Evolutionary conservation across 2,888 invertebrate species (phyloP).

Genomic region (Colostygia pectinataria): DNA sequence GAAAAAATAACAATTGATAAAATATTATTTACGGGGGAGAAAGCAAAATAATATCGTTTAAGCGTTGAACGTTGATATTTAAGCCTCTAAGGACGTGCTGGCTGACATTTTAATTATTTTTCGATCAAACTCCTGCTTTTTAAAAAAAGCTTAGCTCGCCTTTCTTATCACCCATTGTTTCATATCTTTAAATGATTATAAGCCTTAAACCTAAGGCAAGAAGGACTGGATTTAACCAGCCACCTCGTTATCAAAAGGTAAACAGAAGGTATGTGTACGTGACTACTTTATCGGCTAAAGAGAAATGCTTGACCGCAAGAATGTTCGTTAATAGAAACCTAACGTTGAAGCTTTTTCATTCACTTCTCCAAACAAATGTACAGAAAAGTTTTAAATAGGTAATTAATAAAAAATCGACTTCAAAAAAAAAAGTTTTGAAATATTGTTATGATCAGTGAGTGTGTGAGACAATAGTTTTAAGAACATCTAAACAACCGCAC

Average conservation of each 20-base stretch:
- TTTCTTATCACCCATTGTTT: conserved; percentile 45
- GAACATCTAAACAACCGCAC: too few relatives aligned
- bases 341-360: too few relatives aligned
- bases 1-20: background rate
- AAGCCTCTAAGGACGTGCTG: background rate
- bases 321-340: background rate
- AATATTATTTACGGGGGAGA: background rate
- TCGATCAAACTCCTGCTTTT: conserved; percentile 3
- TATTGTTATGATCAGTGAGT: too few relatives aligned
- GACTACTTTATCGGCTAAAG: conserved; percentile 27
- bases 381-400: background rate
- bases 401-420: too few relatives aligned
- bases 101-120: conserved; percentile 7
- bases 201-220: background rate
- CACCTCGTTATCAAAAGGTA: conserved; percentile 39
- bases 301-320: conserved; percentile 2
- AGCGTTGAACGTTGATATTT: background rate
- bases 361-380: too few relatives aligned
- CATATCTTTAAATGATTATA: conserved; percentile 18
- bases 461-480: too few relatives aligned
- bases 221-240: conserved; percentile 4
- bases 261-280: conserved; percentile 31
- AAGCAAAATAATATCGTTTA: background rate
- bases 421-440: too few relatives aligned
- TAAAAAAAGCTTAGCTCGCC: conserved; percentile 25